These are phyloP conservation scores for Zapornia atra DNA, from an alignment of 2,113 vertebrate species.

Conservation along the genomic window DNA sequence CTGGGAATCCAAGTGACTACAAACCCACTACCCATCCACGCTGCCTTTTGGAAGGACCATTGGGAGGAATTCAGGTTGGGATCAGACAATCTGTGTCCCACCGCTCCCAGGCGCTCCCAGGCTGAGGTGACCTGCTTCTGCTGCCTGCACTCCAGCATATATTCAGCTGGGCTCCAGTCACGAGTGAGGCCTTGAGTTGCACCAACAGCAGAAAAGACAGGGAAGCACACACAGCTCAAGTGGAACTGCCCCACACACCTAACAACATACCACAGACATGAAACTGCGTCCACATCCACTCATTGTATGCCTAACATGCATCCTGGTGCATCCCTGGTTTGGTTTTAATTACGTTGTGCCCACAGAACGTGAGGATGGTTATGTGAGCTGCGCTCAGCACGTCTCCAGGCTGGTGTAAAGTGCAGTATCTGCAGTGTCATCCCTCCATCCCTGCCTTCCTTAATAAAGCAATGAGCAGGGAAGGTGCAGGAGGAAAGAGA, in stretches of 20 bases:
- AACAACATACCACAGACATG: rapidly evolving
- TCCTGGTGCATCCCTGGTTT: neutral
- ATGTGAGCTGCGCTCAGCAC: neutral
- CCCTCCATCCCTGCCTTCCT: neutral
- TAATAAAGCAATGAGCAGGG: neutral
- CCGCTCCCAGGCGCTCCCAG: neutral
- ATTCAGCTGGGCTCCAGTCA: neutral
- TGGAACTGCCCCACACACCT: neutral
- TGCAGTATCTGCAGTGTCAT: rapidly evolving
- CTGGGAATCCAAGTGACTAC: neutral
- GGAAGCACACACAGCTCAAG: neutral
- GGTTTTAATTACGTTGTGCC: neutral
- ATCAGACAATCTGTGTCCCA: neutral
- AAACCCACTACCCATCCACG: neutral
- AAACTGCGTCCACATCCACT: neutral
- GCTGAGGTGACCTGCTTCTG: neutral
- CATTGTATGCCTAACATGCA: rapidly evolving
- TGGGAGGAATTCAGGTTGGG: neutral
- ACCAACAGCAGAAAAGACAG: neutral
- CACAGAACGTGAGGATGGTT: rapidly evolving
- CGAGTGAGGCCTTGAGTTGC: neutral
- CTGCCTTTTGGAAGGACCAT: neutral
- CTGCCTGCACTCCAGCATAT: neutral
- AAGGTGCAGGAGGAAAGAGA: neutral
- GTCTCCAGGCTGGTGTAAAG: neutral